Evolutionary conservation across 1,140 invertebrate genomes (phyloP), one percentile per base, ranked within the genome.

Genomic region (Eriocheir sinensis): DNA sequence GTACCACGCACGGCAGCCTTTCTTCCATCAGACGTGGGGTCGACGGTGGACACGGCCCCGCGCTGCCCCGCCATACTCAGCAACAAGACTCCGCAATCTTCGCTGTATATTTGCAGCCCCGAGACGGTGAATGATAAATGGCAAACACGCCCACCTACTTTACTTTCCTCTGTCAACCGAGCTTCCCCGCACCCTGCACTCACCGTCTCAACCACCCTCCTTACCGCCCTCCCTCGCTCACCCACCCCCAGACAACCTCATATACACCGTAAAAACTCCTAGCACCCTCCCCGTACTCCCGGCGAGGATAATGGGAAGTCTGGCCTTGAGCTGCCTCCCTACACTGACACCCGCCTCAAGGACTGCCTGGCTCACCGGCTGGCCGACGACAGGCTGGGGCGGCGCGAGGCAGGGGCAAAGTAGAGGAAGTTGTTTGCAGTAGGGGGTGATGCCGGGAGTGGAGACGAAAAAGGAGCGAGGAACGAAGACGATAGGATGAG

Each of bases 291-390:
- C 60, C 60, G n/a, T n/a, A 72, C 60, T 72, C 60, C 60, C 60
- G 21, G 60, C n/a, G 60, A 6, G 60, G 60, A 72, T 72, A 72
- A 72, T 72, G 60, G 21, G n/a, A n/a, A n/a, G 21, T 72, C 60
- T 72, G 60, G 60, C 60, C 60, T 72, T 72, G 60, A 72, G 60
- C n/a, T n/a, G 60, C 60, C 60, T 72, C 60, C 60, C 60, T 72
- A 72, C 60, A 72, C 60, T 72, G 60, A 72, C 60, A 72, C 60
- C 60, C 60, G 60, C 60, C 60, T 72, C 12, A 72, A n/a, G n/a
- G n/a, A n/a, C n/a, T n/a, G n/a, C n/a, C n/a, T n/a, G n/a, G n/a
- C n/a, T n/a, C n/a, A n/a, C n/a, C n/a, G n/a, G n/a, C n/a, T n/a
- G n/a, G n/a, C n/a, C n/a, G n/a, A n/a, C n/a, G n/a, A n/a, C n/a